Evolutionary conservation across 1,140 invertebrate species (phyloP).

Genomic region (Plodia interpunctella): DNA sequence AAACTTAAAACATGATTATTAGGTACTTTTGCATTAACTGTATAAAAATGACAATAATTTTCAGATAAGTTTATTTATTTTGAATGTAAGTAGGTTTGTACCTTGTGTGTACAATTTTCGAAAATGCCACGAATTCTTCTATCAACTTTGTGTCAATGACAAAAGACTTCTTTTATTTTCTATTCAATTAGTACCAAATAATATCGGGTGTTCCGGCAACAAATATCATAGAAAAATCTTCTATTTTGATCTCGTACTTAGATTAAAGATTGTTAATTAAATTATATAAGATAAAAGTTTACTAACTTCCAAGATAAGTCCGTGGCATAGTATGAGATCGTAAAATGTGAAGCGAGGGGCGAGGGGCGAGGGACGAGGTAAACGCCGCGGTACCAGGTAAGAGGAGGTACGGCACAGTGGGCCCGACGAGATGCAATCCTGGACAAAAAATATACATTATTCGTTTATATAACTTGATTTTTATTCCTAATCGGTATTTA

Average conservation of each 20-base stretch:
- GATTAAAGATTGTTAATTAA: background rate
- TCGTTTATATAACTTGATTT: background rate
- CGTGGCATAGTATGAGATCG: slow-evolving; percentile 26
- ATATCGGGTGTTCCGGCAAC: no score
- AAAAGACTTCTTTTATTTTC: no score
- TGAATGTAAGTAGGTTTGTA: no score
- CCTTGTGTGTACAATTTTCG: no score
- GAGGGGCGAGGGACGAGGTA: slow-evolving; percentile 33
- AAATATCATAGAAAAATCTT: background rate
- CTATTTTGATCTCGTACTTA: background rate
- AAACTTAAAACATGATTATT: no score
- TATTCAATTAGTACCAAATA: no score
- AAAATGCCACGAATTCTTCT: no score
- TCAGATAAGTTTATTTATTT: no score
- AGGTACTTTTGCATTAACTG: no score
- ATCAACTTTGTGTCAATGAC: no score
- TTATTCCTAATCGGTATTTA: no score
- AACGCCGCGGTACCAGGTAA: slow-evolving; percentile 67
- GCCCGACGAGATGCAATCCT: background rate
- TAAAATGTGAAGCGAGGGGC: slow-evolving; percentile 45
- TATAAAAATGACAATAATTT: no score
- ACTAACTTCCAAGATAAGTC: slow-evolving; percentile 28
- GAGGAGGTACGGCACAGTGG: slow-evolving; percentile 66
- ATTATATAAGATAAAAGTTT: slow-evolving; percentile 1
- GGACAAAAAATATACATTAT: slow-evolving; percentile 16